phyloP scores from a whole-genome alignment of 2,888 invertebrate genomes.

The Lochmaea crataegi region DNA sequence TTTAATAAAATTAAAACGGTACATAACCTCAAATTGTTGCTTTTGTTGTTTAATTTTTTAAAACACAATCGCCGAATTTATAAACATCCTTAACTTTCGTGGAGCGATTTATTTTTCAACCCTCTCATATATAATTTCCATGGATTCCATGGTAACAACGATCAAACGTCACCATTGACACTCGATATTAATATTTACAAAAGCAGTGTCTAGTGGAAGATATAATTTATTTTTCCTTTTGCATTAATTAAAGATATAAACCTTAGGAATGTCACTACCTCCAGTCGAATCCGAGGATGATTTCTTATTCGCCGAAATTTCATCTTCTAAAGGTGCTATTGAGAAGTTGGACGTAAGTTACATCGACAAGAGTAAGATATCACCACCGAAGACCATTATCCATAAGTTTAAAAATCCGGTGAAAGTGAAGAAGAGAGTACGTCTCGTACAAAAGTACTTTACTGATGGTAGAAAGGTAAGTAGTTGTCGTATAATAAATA shows the following conservation, averaged over 20 bases:
- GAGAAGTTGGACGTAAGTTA: neutral
- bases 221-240: neutral
- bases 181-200: neutral
- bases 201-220: neutral
- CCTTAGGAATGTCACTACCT: neutral
- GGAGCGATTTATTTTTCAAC: too few relatives aligned
- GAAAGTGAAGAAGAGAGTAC: conserved; percentile 8
- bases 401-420: neutral
- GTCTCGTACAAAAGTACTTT: conserved; percentile 9
- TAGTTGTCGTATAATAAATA: neutral
- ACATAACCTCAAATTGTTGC: too few relatives aligned
- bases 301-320: neutral
- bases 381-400: neutral
- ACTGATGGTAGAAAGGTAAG: conserved; percentile 14
- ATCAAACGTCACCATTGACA: neutral
- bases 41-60: too few relatives aligned
- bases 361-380: conserved; percentile 10
- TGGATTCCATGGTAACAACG: neutral
- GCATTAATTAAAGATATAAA: neutral
- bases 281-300: neutral
- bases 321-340: neutral
- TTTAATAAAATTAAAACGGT: too few relatives aligned
- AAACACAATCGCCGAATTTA: too few relatives aligned
- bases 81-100: too few relatives aligned
- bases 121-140: too few relatives aligned